Conservation (phyloP, 37 sponge, comb jelly and placozoan species). For the Aplysina aerophoba region DNA sequence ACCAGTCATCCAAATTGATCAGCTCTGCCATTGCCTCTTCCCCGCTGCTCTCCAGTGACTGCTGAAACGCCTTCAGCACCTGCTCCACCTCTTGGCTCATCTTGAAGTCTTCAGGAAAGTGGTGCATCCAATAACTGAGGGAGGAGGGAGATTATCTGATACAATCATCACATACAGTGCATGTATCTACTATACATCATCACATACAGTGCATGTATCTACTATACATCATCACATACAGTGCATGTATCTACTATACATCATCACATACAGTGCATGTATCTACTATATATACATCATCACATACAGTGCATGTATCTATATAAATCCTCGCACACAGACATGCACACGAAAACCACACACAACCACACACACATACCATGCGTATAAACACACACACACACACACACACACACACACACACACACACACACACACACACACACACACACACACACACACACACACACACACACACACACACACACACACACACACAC, state of each 20-base stretch:
- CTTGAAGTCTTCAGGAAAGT: conserved; percentile 20
- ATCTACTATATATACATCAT: not conserved
- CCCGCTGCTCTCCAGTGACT: not conserved
- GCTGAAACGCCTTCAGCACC: not conserved
- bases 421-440: not conserved
- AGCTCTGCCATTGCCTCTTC: conserved; percentile 16
- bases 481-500: conserved; percentile 7
- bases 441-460: not conserved
- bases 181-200: not conserved
- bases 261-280: not conserved
- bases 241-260: not conserved
- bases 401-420: not conserved
- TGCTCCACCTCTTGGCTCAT: not conserved
- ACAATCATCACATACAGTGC: not conserved
- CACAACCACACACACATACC: not conserved
- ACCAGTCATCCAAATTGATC: conserved; percentile 23
- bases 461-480: not conserved
- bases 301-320: not conserved
- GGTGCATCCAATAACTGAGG: conserved; percentile 13
- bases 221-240: not conserved
- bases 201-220: too few relatives aligned
- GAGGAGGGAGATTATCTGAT: too few relatives aligned
- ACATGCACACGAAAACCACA: not conserved
- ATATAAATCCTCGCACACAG: not conserved
- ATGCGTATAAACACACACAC: not conserved